These are phyloP conservation scores for Callorhinus ursinus DNA, from an alignment of 2,113 vertebrate species.

Conservation along the genomic window DNA sequence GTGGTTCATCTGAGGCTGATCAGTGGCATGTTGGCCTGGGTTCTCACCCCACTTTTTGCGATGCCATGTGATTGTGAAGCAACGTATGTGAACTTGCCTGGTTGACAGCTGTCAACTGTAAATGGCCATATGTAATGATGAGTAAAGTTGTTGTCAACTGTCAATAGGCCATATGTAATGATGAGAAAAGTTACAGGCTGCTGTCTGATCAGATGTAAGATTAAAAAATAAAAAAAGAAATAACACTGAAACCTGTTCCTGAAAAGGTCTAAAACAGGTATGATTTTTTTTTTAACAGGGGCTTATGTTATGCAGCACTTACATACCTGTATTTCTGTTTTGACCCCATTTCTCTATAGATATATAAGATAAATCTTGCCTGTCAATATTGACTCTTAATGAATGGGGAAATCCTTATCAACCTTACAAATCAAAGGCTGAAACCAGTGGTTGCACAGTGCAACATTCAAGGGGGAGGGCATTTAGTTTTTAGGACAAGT, in stretches of 20 bases:
- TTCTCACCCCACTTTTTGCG: conserved; percentile 50
- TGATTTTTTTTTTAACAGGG: not conserved
- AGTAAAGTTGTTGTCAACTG: conserved; percentile 81
- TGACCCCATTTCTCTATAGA: not conserved
- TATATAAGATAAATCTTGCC: not conserved
- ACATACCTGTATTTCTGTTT: not conserved
- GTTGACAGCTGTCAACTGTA: conserved; percentile 81
- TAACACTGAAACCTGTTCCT: not conserved
- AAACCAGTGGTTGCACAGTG: not conserved
- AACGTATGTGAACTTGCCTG: conserved; percentile 78
- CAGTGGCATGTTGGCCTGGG: conserved; percentile 50
- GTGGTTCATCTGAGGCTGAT: not conserved
- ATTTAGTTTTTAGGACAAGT: not conserved
- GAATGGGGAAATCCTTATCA: not conserved
- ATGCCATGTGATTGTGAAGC: conserved; percentile 68
- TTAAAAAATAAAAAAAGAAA: not conserved
- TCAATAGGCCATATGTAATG: conserved; percentile 82
- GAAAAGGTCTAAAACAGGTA: conserved; percentile 47
- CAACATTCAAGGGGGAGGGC: not conserved
- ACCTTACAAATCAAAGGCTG: not conserved
- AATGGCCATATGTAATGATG: conserved; percentile 82
- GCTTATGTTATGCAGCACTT: not conserved
- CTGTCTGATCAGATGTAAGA: conserved; percentile 59
- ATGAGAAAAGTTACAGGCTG: conserved; percentile 69
- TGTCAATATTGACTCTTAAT: not conserved